Percentiles rank a stretch among this genome's conserved stretches.
These are phyloP conservation scores for Lineus longissimus DNA, from an alignment of 1,140 invertebrate genomes.

Conservation along the genomic window DNA sequence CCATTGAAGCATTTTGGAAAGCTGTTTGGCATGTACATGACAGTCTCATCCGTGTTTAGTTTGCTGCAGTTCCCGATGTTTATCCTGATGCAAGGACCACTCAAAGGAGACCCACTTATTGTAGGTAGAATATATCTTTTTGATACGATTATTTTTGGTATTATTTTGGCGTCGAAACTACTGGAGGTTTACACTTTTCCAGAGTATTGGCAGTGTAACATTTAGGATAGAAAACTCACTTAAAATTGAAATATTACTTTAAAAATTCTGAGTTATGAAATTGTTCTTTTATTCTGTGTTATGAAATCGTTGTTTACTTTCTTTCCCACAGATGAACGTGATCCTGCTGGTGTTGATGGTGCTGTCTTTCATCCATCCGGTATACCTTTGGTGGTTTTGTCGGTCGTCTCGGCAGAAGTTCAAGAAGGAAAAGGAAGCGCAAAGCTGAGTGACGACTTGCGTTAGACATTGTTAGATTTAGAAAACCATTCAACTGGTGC, in stretches of 20 bases:
- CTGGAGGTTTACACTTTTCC: too few species aligned
- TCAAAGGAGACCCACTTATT: slow-evolving; percentile 17
- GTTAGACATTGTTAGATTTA: too few species aligned
- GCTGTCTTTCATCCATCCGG: slow-evolving; percentile 16
- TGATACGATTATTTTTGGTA: background rate
- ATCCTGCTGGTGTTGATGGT: slow-evolving; percentile 22
- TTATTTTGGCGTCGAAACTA: too few species aligned
- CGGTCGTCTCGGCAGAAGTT: too few species aligned
- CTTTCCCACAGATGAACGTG: slow-evolving; percentile 22
- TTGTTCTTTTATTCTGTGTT: background rate
- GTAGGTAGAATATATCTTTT: slow-evolving; percentile 17
- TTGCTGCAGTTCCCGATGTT: slow-evolving; percentile 25
- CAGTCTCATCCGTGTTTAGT: slow-evolving; percentile 22
- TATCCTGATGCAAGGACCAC: slow-evolving; percentile 21
- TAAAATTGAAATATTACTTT: too few species aligned
- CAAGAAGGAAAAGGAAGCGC: too few species aligned
- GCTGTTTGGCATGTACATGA: slow-evolving; percentile 21
- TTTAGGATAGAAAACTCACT: too few species aligned
- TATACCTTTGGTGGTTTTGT: slow-evolving; percentile 20
- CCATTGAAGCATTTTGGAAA: slow-evolving; percentile 27
- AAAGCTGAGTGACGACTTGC: too few species aligned
- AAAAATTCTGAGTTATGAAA: background rate
- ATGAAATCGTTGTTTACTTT: slow-evolving; percentile 1
- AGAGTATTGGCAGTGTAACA: too few species aligned
- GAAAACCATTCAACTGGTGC: too few species aligned